These are phyloP conservation scores for Sapajus apella DNA, from an alignment of 2,113 vertebrate species.

Conservation along the genomic window DNA sequence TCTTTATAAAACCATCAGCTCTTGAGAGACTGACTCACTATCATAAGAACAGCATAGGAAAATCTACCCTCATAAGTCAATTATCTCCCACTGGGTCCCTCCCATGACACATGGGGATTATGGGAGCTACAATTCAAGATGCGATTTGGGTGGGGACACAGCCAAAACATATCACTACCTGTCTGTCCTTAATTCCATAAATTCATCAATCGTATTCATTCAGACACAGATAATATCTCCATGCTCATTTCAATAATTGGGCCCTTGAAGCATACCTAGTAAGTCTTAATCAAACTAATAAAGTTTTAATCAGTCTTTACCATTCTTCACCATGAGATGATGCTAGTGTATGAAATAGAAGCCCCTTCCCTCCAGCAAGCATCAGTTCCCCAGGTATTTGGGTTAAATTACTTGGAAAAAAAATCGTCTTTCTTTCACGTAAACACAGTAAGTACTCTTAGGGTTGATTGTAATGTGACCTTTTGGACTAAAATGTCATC, in stretches of 20 bases:
- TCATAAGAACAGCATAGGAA: too few species aligned
- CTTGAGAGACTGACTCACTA: too few species aligned
- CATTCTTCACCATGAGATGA: neutral
- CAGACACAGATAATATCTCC: neutral
- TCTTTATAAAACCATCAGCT: too few species aligned
- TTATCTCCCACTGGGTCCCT: too few species aligned
- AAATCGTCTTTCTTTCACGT: conserved; percentile 18
- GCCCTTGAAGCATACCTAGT: neutral
- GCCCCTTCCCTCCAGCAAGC: neutral
- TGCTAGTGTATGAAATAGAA: neutral
- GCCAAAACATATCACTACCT: too few species aligned
- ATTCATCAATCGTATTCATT: neutral
- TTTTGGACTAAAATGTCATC: conserved; percentile 50
- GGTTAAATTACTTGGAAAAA: conserved; percentile 50
- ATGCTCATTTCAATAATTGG: neutral
- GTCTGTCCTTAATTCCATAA: neutral
- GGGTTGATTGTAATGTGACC: conserved; percentile 9
- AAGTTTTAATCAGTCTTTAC: neutral
- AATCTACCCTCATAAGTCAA: too few species aligned
- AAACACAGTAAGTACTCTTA: neutral
- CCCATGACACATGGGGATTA: too few species aligned
- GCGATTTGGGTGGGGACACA: too few species aligned
- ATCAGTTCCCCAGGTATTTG: neutral
- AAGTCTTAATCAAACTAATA: neutral
- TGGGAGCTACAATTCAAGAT: too few species aligned